Evolutionary conservation across 2,888 invertebrate genomes (phyloP).

Genomic region (Drosophila tripunctata): DNA sequence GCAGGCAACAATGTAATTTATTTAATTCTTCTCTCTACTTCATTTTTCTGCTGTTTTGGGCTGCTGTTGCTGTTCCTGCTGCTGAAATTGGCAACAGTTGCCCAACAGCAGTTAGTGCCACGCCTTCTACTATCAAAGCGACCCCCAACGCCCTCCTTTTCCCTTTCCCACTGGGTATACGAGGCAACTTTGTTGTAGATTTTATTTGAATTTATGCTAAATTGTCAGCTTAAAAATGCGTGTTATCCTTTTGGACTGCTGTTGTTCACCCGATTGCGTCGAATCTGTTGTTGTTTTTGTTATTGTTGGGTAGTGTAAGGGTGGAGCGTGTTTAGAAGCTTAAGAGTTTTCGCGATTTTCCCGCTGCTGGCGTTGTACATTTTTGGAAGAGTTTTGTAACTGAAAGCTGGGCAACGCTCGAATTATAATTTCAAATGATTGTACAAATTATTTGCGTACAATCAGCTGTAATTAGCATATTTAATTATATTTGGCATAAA

Average conservation of each 20-base stretch:
- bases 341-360: constrained; percentile 28
- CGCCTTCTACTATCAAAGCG: background rate
- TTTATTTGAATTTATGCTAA: constrained; percentile 76
- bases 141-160: no score
- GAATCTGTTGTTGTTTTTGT: constrained; percentile 16
- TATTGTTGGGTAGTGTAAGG: background rate
- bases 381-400: background rate
- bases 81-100: constrained; percentile 67
- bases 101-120: constrained; percentile 39
- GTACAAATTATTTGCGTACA: constrained; percentile 73
- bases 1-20: constrained; percentile 73
- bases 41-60: constrained; percentile 29
- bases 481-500: constrained; percentile 74
- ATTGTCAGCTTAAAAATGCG: constrained; percentile 71
- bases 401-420: constrained; percentile 8
- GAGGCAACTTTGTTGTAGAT: constrained; percentile 52
- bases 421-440: constrained; percentile 79
- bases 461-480: constrained; percentile 78
- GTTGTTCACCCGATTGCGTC: constrained; percentile 29
- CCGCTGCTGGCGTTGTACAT: constrained; percentile 6
- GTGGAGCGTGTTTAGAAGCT: constrained; percentile 29
- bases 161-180: background rate
- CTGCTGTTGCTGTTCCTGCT: constrained; percentile 36
- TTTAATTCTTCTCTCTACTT: constrained; percentile 59
- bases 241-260: constrained; percentile 67